phyloP scores from a whole-genome alignment of 2,113 vertebrate genomes.

The Castor canadensis region DNA sequence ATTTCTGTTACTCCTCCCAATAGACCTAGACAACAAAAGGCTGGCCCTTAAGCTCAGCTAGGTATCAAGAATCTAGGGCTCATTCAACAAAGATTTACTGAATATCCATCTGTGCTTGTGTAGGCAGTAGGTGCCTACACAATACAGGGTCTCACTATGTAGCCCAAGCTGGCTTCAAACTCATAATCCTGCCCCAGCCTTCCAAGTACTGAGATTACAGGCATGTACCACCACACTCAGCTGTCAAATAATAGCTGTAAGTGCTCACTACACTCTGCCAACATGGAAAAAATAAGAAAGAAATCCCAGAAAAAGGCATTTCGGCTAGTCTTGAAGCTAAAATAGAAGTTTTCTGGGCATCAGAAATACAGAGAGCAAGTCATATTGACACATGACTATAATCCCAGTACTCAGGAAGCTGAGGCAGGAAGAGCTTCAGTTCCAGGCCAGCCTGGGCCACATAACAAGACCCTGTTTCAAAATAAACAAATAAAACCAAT shows the following conservation, averaged over 20 bases:
- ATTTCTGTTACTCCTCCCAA: neutral
- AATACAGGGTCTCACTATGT: neutral
- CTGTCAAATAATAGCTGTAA: no score
- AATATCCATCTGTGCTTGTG: no score
- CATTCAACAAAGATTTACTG: neutral
- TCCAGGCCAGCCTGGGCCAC: neutral
- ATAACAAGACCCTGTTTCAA: neutral
- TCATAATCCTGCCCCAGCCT: no score
- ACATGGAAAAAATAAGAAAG: neutral
- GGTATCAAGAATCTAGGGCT: neutral
- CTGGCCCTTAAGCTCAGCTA: neutral
- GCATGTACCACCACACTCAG: no score
- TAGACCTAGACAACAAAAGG: neutral
- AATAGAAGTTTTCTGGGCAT: neutral
- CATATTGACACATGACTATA: neutral
- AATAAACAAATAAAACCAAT: neutral
- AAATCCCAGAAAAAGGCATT: neutral
- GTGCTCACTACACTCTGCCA: neutral
- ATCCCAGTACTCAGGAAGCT: neutral
- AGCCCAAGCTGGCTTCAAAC: no score
- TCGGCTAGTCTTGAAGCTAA: slow-evolving; percentile 14
- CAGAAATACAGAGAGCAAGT: neutral
- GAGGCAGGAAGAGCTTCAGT: no score
- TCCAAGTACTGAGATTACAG: no score
- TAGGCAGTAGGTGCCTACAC: neutral